These are phyloP conservation scores for Malthinus flaveolus DNA, from an alignment of 2,888 invertebrate species.

Conservation along the genomic window DNA sequence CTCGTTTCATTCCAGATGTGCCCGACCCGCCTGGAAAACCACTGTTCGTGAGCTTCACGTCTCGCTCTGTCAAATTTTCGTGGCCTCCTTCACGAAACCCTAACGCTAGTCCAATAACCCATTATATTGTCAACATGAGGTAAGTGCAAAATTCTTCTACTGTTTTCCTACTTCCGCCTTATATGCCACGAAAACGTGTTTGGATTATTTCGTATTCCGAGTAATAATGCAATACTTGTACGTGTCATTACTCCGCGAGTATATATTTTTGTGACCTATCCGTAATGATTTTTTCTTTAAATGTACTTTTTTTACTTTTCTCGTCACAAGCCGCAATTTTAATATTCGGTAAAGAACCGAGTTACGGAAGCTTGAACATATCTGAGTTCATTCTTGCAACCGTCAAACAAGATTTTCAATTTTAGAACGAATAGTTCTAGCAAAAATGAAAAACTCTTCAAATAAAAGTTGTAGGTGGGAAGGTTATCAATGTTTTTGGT, in stretches of 20 bases:
- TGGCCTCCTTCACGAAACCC: conserved; percentile 74
- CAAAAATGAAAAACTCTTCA: too few relatives aligned
- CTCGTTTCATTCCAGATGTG: conserved; percentile 59
- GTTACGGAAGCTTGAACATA: too few relatives aligned
- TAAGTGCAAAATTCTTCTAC: conserved; percentile 54
- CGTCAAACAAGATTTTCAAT: too few relatives aligned
- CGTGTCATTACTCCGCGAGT: conserved; percentile 16
- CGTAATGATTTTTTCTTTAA: conserved; percentile 10
- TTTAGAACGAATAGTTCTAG: too few relatives aligned
- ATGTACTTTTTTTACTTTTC: neutral
- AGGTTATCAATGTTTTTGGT: too few relatives aligned
- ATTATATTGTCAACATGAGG: conserved; percentile 75
- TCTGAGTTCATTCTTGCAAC: too few relatives aligned
- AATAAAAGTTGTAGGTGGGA: too few relatives aligned
- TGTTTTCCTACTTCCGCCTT: conserved; percentile 14
- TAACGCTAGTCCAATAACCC: conserved; percentile 69
- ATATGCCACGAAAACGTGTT: conserved; percentile 16
- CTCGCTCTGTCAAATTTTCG: conserved; percentile 72
- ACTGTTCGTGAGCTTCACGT: conserved; percentile 72
- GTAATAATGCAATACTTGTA: conserved; percentile 17
- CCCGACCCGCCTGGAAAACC: conserved; percentile 73
- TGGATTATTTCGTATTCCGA: conserved; percentile 18
- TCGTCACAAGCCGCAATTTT: too few relatives aligned
- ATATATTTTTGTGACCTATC: conserved; percentile 15
- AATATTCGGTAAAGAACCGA: too few relatives aligned